These are phyloP conservation scores for Pan troglodytes DNA, from an alignment of 2,113 vertebrate species.

Conservation along the genomic window DNA sequence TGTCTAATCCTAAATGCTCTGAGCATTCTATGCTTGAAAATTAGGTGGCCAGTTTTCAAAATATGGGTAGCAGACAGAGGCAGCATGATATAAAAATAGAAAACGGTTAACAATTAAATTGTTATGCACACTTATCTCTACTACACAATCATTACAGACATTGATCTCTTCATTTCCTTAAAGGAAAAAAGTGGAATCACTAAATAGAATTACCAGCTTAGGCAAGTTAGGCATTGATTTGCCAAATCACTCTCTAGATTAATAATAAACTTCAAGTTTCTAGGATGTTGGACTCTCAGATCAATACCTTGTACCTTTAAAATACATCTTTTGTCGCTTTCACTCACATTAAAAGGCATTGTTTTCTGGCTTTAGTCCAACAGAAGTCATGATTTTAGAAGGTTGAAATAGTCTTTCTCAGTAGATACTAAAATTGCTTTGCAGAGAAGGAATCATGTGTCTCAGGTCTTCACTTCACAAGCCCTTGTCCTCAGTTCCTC, in stretches of 20 bases:
- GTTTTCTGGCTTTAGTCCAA: background rate
- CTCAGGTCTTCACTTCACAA: background rate
- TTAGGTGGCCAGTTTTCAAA: background rate
- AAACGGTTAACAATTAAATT: background rate
- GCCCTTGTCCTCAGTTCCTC: background rate
- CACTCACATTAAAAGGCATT: background rate
- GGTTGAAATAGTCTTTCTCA: background rate
- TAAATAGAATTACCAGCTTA: background rate
- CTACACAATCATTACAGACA: background rate
- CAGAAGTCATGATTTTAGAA: background rate
- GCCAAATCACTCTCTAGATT: background rate
- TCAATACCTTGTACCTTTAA: background rate
- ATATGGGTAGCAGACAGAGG: rapidly evolving
- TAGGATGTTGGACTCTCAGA: background rate
- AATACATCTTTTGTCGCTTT: background rate
- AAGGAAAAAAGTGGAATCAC: background rate
- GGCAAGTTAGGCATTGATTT: background rate
- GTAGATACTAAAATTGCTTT: rapidly evolving
- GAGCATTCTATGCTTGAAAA: background rate
- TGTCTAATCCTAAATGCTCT: background rate
- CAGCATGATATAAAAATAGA: rapidly evolving
- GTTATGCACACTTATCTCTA: background rate
- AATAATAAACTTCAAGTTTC: background rate
- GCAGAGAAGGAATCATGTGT: rapidly evolving
- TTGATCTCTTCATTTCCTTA: background rate